Base-by-base conservation (phyloP, 2,113 vertebrate species). In the Gulo gulo region DNA sequence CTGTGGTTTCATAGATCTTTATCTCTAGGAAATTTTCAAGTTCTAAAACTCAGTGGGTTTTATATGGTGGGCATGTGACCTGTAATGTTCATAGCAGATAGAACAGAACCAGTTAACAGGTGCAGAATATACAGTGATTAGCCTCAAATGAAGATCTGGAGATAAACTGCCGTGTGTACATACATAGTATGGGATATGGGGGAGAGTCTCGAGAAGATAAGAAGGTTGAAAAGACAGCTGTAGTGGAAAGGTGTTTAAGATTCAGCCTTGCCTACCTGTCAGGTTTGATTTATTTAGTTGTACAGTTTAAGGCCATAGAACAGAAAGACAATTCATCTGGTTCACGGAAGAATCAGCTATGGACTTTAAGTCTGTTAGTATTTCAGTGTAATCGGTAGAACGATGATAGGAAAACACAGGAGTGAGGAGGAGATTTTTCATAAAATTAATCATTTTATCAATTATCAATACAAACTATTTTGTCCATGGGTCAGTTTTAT, bases 181-280 rank as follows among this genome's bases (percentile, higher is more conserved):
- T 9, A 21, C 31, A 16, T 63, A 26, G 29, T 26, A 11, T 16
- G 13, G 26, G 15, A 6, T 0, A 14, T 1, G 14, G 5, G 13
- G 26, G 15, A 74, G 14, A 21, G 11, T 63, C 24, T 18, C 94
- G 65, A 29, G 6, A 31, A 94, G 65, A 29, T 4, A 36, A 94
- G 39, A 29, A 59, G 18, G 29, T 21, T 61, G 4, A n/a, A 39
- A 39, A 39, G 61, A 50, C n/a, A 76, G 31, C 65, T 61, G 1
- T 11, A 59, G n/a, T 7, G 39, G 6, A 29, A 26, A 10, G 24
- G 6, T 52, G 26, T 6, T 85, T 23, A 89, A 83, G 45, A 31
- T 1, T 2, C 11, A 4, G 21, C 13, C 9, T 42, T 47, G 10
- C 50, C 39, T 47, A 1, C 4, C 1, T 52, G 7, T 39, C 34